Conservation (phyloP, 2,888 invertebrate genomes). For the Cryptophagus acutangulus region DNA sequence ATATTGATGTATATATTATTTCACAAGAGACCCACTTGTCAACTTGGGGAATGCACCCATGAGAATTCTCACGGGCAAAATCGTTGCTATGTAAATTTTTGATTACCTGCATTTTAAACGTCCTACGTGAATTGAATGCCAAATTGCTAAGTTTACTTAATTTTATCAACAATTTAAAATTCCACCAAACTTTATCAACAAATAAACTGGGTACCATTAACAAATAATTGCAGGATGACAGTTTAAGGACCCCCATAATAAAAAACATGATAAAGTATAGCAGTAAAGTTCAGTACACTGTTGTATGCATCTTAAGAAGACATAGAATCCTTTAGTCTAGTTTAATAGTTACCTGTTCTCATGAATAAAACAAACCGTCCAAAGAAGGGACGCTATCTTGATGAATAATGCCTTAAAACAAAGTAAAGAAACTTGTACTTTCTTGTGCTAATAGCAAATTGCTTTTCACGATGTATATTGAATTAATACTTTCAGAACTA, state of each 20-base stretch:
- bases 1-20: slow-evolving; percentile 35
- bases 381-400: slow-evolving; percentile 24
- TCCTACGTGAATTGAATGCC: slow-evolving; percentile 23
- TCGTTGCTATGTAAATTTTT: slow-evolving; percentile 29
- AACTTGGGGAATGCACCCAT: slow-evolving; percentile 29
- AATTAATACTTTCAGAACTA: slow-evolving; percentile 1
- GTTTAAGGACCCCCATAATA: no score
- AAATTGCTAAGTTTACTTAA: slow-evolving; percentile 17
- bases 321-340: slow-evolving; percentile 22
- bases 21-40: slow-evolving; percentile 35
- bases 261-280: no score
- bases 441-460: slow-evolving; percentile 14
- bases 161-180: slow-evolving; percentile 20
- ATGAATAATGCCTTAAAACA: slow-evolving; percentile 26
- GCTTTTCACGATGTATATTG: slow-evolving; percentile 9
- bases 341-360: slow-evolving; percentile 29
- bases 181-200: no score
- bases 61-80: slow-evolving; percentile 25
- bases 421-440: slow-evolving; percentile 22
- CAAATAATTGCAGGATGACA: no score
- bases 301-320: slow-evolving; percentile 1
- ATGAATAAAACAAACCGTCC: slow-evolving; percentile 29
- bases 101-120: slow-evolving; percentile 27
- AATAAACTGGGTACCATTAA: no score
- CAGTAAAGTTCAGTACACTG: no score